Conservation (phyloP, 37 sponge, comb jelly and placozoan genomes). For the Tethya wilhelma region DNA sequence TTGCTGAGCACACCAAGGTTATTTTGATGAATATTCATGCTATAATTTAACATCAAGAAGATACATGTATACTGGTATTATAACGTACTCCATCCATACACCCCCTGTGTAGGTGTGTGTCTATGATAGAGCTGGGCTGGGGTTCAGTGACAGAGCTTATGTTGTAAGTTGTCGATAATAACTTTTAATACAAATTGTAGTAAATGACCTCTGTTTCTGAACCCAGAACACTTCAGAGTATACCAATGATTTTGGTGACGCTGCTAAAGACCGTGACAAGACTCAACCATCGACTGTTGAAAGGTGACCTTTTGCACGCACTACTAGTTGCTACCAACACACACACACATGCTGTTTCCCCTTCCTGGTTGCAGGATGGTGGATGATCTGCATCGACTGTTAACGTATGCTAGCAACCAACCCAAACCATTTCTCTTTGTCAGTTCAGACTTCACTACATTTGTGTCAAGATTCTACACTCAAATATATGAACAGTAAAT, state of each 20-base stretch:
- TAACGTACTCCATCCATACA: background rate
- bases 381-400: conserved; percentile 56
- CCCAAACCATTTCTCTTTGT: conserved; percentile 60
- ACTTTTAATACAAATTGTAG: background rate
- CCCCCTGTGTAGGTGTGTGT: conserved; percentile 50
- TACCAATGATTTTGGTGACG: conserved; percentile 41
- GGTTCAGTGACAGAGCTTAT: conserved; percentile 74
- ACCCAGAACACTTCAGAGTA: conserved; percentile 53
- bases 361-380: conserved; percentile 40
- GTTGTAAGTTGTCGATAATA: conserved; percentile 16
- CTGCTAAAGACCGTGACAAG: conserved; percentile 46
- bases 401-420: conserved; percentile 36
- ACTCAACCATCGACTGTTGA: conserved; percentile 45
- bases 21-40: background rate
- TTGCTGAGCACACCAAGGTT: conserved; percentile 59
- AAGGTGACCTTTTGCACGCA: conserved; percentile 33
- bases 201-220: conserved; percentile 10
- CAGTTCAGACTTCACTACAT: conserved; percentile 51
- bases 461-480: conserved; percentile 67
- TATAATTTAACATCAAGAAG: background rate
- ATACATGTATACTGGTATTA: background rate
- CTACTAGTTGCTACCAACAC: background rate
- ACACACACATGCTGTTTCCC: background rate
- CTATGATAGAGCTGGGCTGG: conserved; percentile 71
- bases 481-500: conserved; percentile 67